phyloP scores from a whole-genome alignment of 1,140 invertebrate genomes.

The Anastrepha ludens region DNA sequence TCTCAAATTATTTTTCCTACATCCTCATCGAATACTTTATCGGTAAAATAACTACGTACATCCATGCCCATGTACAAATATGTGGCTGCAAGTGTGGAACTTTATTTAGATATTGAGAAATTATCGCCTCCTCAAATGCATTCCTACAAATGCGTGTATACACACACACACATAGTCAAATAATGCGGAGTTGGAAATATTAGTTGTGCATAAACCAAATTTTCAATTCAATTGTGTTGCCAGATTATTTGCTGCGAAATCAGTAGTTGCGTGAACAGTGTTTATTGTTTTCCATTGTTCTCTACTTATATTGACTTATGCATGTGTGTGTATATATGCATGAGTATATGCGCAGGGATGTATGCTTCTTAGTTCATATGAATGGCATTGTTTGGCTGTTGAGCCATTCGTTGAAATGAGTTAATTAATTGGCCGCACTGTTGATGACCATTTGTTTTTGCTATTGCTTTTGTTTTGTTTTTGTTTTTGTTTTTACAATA shows the following conservation, averaged over 20 bases:
- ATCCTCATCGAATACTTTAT: too few species aligned
- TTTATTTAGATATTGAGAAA: too few species aligned
- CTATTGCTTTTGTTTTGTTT: not conserved
- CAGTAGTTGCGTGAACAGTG: not conserved
- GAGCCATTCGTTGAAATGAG: not conserved
- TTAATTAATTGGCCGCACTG: not conserved
- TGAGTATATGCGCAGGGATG: not conserved
- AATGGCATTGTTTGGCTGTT: not conserved
- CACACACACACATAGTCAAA: too few species aligned
- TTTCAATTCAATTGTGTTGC: not conserved
- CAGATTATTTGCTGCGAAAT: not conserved
- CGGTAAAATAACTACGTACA: too few species aligned
- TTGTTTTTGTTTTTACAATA: too few species aligned
- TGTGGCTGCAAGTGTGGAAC: too few species aligned
- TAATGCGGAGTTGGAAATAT: too few species aligned
- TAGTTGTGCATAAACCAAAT: not conserved
- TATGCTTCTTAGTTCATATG: not conserved
- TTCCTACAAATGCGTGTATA: too few species aligned
- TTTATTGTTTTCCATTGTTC: not conserved
- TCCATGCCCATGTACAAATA: too few species aligned
- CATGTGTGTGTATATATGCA: not conserved
- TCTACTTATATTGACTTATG: not conserved
- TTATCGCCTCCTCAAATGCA: too few species aligned
- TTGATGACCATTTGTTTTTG: too few species aligned
- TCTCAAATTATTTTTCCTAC: too few species aligned